These are phyloP conservation scores for Arctia plantaginis DNA, from an alignment of 2,888 invertebrate genomes.

Conservation along the genomic window DNA sequence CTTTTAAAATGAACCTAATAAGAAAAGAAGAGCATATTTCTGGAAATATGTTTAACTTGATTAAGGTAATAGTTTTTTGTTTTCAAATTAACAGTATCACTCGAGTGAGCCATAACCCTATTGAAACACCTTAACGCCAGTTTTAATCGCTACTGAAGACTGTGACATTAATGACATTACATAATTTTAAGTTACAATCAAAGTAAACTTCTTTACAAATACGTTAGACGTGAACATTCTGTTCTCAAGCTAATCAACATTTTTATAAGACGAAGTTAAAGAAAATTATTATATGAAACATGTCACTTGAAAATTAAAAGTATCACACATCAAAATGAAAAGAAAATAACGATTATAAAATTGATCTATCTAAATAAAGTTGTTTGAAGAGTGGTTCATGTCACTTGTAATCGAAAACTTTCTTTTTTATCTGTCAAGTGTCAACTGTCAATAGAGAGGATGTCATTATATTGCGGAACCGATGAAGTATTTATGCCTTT, in stretches of 20 bases:
- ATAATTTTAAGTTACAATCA: background rate
- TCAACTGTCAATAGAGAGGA: conserved; percentile 16
- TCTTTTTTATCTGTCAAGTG: conserved; percentile 34
- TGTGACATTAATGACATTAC: background rate
- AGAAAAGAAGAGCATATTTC: too few relatives aligned
- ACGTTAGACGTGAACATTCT: background rate
- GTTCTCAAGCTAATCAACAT: background rate
- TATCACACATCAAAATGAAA: background rate
- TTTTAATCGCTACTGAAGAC: background rate
- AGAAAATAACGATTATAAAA: conserved; percentile 15
- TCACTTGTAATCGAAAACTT: conserved; percentile 31
- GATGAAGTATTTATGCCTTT: conserved; percentile 2
- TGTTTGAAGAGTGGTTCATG: conserved; percentile 37
- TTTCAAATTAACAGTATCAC: background rate
- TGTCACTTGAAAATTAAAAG: background rate
- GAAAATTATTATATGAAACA: background rate
- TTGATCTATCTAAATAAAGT: conserved; percentile 31
- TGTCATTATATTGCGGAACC: conserved; percentile 1
- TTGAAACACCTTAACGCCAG: background rate
- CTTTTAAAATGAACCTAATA: too few relatives aligned
- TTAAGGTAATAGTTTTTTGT: too few relatives aligned
- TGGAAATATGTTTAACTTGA: too few relatives aligned
- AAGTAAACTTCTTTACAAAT: background rate
- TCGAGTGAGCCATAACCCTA: background rate
- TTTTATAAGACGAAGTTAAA: background rate